phyloP scores from a whole-genome alignment of 2,113 vertebrate genomes.

The Galeopterus variegatus region DNA sequence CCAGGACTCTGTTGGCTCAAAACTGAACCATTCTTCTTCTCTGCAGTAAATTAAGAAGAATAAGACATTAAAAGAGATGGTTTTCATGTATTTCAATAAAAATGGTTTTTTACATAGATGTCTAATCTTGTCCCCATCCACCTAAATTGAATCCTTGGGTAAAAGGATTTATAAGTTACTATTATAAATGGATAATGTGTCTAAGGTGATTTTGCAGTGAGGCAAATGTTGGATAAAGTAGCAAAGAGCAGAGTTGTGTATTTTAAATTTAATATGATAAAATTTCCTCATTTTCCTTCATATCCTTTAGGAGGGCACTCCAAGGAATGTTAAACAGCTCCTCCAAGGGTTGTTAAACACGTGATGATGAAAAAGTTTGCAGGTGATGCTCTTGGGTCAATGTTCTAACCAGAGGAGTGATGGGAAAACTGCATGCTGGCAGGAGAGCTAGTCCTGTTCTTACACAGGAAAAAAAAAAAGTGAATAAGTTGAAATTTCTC shows the following conservation, averaged over 20 bases:
- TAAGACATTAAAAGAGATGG: not conserved
- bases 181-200: not conserved
- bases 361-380: not conserved
- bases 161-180: conserved; percentile 29
- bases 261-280: conserved; percentile 4
- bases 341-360: not conserved
- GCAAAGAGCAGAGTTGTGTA: not conserved
- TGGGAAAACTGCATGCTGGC: not conserved
- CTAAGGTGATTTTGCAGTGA: conserved; percentile 14
- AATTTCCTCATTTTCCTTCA: conserved; percentile 28
- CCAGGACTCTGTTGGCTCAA: not conserved
- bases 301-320: not conserved
- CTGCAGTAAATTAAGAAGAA: not conserved
- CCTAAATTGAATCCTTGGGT: conserved; percentile 21
- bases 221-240: conserved; percentile 5
- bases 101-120: not conserved
- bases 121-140: not conserved
- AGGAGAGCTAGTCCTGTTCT: not conserved
- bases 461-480: not conserved
- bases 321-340: not conserved
- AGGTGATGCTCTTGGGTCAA: not conserved
- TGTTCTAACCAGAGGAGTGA: not conserved
- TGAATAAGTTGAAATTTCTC: conserved; percentile 45
- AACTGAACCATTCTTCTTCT: not conserved
- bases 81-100: conserved; percentile 42